Evolutionary conservation across 2,888 invertebrate species (phyloP), one percentile per base, ranked within the genome.

Genomic region (Nephrocerus scutellatus): DNA sequence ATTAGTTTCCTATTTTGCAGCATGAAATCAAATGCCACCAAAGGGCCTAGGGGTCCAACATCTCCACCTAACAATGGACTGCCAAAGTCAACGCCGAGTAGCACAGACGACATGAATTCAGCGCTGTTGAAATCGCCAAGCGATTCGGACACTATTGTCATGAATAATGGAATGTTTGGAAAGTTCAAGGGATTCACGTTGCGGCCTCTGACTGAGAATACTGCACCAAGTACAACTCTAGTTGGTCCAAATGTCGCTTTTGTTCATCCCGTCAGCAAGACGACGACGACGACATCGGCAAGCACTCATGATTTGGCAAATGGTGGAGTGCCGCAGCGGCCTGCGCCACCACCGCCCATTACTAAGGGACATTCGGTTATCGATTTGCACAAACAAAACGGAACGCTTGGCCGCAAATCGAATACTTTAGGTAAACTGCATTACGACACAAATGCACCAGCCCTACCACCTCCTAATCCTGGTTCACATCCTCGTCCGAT

Each of bases 171-270:
- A 55, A 80, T 89, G 68, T 87, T 87, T 62, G 89, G 89, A 2
- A 84, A 87, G 55, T 88, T 87, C 70, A 86, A 85, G 66, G 89
- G 89, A 1, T 90, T 89, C 65, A 81, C 83, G 1, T 72, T 90
- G 29, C 63, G 66, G 10, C 69, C 69, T 2, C 49, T 69, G 19
- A 63, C 63, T 39, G 60, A 60, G 41, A 57, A 57, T 30, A 50
- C 49, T 21, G 56, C 63, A 25, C 59, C 63, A 7, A 48, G 54
- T 5, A 56, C 55, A 39, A 60, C 60, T 37, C 57, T 58, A 26
- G 61, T 50, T 34, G 65, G 57, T 4, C 60, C 66, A 13, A 77
- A 76, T 52, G 76, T 77, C 1, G 77, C 77, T 41, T 76, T 75
- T 20, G 68, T 68, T 16, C 66, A 68, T 40, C 68, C 69, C 6